A percentile compares a stretch with the other conserved stretches of the same genome.
Conservation (phyloP, 2,888 invertebrate species). For the Siphlonurus alternatus region DNA sequence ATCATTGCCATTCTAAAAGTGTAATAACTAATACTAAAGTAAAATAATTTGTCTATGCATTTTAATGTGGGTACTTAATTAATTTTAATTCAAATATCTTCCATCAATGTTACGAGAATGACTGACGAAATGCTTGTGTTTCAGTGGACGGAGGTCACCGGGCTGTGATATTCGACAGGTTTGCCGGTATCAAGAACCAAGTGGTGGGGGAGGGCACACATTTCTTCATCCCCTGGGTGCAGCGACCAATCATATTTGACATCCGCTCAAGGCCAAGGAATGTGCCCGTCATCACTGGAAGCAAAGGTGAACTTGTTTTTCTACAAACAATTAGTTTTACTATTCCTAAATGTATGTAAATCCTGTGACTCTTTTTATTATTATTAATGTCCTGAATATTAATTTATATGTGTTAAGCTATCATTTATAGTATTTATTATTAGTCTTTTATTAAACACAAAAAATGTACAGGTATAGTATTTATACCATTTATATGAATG, state of each 20-base stretch:
- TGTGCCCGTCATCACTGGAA: slow-evolving; percentile 92
- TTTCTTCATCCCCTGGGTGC: slow-evolving; percentile 97
- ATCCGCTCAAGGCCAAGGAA: slow-evolving; percentile 92
- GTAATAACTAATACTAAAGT: background rate
- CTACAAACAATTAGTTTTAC: background rate
- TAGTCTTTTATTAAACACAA: background rate
- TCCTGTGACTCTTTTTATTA: background rate
- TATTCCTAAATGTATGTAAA: background rate
- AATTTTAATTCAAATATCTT: too few relatives aligned
- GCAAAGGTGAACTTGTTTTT: slow-evolving; percentile 57
- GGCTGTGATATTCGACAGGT: slow-evolving; percentile 99
- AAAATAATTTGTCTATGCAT: too few relatives aligned
- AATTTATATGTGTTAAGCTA: too few relatives aligned
- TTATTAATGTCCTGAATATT: too few relatives aligned
- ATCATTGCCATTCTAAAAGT: too few relatives aligned
- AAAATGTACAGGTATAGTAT: too few relatives aligned
- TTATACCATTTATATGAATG: too few relatives aligned
- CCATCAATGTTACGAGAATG: too few relatives aligned
- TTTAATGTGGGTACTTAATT: too few relatives aligned
- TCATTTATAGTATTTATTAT: background rate
- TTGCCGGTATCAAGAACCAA: slow-evolving; percentile 77
- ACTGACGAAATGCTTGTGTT: too few relatives aligned
- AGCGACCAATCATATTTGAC: slow-evolving; percentile 95
- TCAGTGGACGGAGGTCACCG: slow-evolving; percentile 95
- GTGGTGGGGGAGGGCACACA: slow-evolving; percentile 98